A percentile compares a stretch with the other conserved stretches of the same genome.
Conservation (phyloP, 2,113 vertebrate species). For the Leucopternis melanops region DNA sequence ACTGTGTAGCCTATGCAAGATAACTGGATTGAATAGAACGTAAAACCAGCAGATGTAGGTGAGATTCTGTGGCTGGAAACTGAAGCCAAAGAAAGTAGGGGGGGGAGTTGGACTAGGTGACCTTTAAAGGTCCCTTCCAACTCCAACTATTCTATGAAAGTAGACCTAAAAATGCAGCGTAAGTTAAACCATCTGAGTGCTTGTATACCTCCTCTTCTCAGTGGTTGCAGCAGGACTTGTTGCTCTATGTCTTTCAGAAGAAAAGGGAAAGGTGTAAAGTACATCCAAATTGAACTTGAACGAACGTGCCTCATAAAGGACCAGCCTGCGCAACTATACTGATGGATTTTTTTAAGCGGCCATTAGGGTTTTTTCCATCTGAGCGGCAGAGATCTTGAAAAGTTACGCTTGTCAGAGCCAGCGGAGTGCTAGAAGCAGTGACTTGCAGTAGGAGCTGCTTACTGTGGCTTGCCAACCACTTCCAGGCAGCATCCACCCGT, state of each 20-base stretch:
- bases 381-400: background rate
- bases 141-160: background rate
- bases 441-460: background rate
- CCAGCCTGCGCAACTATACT: background rate
- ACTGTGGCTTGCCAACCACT: background rate
- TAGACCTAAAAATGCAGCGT: background rate
- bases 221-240: background rate
- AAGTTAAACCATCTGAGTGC: too few relatives aligned
- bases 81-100: background rate
- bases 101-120: background rate
- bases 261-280: background rate
- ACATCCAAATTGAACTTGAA: too few relatives aligned
- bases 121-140: background rate
- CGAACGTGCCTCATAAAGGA: rapidly evolving
- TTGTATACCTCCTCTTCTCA: background rate
- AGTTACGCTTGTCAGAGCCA: background rate
- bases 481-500: rapidly evolving
- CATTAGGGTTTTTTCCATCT: background rate
- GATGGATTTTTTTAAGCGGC: background rate
- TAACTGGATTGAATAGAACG: background rate
- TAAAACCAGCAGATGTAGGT: background rate
- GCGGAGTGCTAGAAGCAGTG: background rate
- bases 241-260: background rate
- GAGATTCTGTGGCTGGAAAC: background rate
- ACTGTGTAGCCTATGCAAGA: background rate